phyloP scores from a whole-genome alignment of 2,888 invertebrate genomes.

The Sinodicranocentrus sp. region DNA sequence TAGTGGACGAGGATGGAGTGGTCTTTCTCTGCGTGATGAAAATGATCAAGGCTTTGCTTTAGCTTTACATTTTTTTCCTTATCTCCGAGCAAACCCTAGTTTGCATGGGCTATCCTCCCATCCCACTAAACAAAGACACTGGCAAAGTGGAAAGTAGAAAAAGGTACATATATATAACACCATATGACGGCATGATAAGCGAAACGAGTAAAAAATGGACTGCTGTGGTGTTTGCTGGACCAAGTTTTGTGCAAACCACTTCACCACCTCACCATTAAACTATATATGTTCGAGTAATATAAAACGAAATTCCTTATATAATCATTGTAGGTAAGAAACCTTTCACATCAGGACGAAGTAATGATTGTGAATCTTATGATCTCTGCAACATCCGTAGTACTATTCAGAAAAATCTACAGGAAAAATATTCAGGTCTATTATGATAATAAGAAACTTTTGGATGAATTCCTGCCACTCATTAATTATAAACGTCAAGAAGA shows the following conservation, averaged over 20 bases:
- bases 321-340: conserved; percentile 16
- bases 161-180: conserved; percentile 1
- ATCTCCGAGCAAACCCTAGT: too few relatives aligned
- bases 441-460: conserved; percentile 47
- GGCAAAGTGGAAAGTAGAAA: not conserved
- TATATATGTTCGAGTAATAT: conserved; percentile 32
- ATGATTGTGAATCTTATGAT: too few relatives aligned
- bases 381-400: too few relatives aligned
- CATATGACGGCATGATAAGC: conserved; percentile 1
- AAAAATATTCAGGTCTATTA: too few relatives aligned
- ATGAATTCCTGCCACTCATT: conserved; percentile 46
- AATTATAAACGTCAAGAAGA: too few relatives aligned
- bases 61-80: too few relatives aligned
- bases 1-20: conserved; percentile 37
- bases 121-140: conserved; percentile 1
- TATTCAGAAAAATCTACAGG: too few relatives aligned
- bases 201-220: not conserved
- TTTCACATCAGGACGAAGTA: too few relatives aligned
- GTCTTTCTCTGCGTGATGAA: not conserved
- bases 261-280: not conserved
- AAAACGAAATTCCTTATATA: conserved; percentile 46
- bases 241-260: not conserved
- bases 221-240: not conserved
- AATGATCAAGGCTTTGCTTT: too few relatives aligned
- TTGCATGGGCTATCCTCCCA: conserved; percentile 6